phyloP scores from a whole-genome alignment of 2,888 invertebrate species.

The Gordius sp. region DNA sequence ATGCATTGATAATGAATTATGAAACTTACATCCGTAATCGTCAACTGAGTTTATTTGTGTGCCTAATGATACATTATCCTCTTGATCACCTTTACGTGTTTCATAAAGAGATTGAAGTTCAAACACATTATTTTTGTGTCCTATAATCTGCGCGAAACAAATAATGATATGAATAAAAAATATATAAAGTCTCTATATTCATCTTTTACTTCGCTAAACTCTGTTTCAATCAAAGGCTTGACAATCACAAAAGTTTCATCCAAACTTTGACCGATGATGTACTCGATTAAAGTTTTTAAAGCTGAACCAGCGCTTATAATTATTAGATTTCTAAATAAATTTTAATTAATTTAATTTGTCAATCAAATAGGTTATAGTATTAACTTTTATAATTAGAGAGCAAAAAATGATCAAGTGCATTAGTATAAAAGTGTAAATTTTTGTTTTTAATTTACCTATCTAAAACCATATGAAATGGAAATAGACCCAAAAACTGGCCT shows the following conservation, averaged over 20 bases:
- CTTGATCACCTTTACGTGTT: not conserved
- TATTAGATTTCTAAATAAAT: not conserved
- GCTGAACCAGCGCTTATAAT: not conserved
- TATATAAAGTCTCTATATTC: not conserved
- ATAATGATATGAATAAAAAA: not conserved
- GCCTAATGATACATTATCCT: not conserved
- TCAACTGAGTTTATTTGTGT: not conserved
- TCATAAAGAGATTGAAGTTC: not conserved
- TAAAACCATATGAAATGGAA: slow-evolving; percentile 4
- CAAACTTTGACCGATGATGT: not conserved
- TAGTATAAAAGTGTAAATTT: too few species aligned
- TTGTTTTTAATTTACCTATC: not conserved
- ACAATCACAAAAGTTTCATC: slow-evolving; percentile 1
- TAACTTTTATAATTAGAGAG: too few species aligned
- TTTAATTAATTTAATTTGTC: too few species aligned
- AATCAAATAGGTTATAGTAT: too few species aligned
- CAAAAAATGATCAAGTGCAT: too few species aligned
- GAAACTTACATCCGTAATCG: not conserved
- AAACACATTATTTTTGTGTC: not conserved
- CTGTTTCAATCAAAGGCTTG: not conserved
- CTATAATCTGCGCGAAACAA: not conserved
- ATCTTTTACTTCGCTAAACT: slow-evolving; percentile 9
- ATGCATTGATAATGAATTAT: too few species aligned
- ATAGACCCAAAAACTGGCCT: not conserved
- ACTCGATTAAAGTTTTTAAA: not conserved